These are phyloP conservation scores for Sceloporus undulatus DNA, from an alignment of 2,113 vertebrate species.

Conservation along the genomic window DNA sequence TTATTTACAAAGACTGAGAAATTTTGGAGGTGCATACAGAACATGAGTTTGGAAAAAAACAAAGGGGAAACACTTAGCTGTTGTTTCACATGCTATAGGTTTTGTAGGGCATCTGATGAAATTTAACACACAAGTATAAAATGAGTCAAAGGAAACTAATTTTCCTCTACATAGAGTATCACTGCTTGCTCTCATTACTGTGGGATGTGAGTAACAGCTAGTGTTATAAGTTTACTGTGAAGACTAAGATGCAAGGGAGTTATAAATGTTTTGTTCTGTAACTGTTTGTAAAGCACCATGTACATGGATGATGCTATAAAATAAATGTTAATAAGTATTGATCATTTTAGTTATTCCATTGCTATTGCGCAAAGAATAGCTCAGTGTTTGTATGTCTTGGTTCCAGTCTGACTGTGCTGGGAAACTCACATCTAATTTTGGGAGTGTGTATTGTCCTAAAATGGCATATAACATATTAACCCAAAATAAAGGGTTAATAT, in stretches of 20 bases:
- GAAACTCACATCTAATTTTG: not conserved
- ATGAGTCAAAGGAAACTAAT: not conserved
- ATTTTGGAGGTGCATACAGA: not conserved
- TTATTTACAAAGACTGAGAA: not conserved
- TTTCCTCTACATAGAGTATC: not conserved
- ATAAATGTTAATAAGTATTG: not conserved
- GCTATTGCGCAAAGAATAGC: not conserved
- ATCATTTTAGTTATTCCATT: not conserved
- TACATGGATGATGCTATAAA: too few relatives aligned
- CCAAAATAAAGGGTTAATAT: not conserved
- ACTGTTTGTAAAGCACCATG: too few relatives aligned
- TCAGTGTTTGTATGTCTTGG: not conserved
- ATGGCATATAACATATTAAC: too few relatives aligned
- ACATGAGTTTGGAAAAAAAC: not conserved
- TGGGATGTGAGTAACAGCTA: not conserved
- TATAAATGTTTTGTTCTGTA: too few relatives aligned
- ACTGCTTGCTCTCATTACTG: not conserved
- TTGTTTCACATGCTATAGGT: not conserved
- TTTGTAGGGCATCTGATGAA: conserved; percentile 6
- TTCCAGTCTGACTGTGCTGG: not conserved
- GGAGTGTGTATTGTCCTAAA: not conserved
- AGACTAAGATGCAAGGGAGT: too few relatives aligned
- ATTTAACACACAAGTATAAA: not conserved
- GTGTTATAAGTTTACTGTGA: not conserved
- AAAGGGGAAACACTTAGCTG: not conserved